Conservation (phyloP, 2,797 vertebrate species). For the Pangasius macronema region DNA sequence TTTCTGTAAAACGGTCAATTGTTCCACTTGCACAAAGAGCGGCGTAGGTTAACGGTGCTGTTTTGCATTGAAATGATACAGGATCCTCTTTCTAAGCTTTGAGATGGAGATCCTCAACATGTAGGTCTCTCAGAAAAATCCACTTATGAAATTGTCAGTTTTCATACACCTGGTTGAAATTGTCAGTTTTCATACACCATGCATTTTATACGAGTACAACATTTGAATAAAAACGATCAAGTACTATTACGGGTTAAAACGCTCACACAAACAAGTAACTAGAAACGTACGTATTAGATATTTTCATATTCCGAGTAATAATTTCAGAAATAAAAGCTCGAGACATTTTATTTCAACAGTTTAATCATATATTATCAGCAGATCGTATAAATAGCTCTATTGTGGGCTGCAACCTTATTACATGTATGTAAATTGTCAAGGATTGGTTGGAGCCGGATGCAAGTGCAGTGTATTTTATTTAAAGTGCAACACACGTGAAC, state of each 20-base stretch:
- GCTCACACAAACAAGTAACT: neutral
- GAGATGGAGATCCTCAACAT: constrained; percentile 18
- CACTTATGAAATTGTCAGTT: neutral
- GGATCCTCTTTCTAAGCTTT: constrained; percentile 26
- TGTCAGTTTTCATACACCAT: neutral
- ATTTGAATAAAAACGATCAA: neutral
- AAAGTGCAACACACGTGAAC: neutral
- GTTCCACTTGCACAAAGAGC: constrained; percentile 52
- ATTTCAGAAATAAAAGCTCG: neutral
- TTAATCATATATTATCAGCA: neutral
- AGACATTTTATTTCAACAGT: neutral
- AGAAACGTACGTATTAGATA: neutral
- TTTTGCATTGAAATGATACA: constrained; percentile 43
- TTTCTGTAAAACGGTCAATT: constrained; percentile 57
- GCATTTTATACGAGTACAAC: neutral
- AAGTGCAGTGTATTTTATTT: too few species aligned
- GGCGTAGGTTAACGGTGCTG: constrained; percentile 37
- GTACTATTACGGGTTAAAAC: neutral
- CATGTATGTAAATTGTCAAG: neutral
- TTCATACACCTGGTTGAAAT: neutral
- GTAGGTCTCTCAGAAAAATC: neutral
- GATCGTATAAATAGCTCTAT: neutral
- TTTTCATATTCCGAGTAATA: neutral
- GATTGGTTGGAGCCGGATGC: too few species aligned
- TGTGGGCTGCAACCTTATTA: neutral